Base-by-base conservation (phyloP, 2,888 invertebrate genomes). In the Drosophila neonasuta region DNA sequence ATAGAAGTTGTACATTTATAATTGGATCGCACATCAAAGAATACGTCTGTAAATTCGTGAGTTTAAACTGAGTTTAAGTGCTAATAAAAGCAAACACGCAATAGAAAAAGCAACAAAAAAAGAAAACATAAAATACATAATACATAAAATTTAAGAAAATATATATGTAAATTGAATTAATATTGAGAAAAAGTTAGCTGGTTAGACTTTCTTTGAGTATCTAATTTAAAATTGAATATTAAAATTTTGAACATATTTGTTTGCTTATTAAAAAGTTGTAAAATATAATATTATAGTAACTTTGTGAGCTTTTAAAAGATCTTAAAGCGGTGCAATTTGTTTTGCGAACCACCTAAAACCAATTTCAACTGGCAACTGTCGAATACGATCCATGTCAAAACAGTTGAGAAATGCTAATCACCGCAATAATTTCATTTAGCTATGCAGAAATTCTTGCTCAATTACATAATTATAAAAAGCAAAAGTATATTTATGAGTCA, bases 301-400 rank as follows among this genome's bases (percentile, higher is more conserved):
- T 24, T 11, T 30, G 30, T 8, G 2, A 9, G 9, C 7, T 30
- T 30, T 7, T 30, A 30, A 30, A 30, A 30, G 30, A 9, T 9
- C 2, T 1, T 4, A 30, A 32, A 7, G 9, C 10, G 10, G 3
- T 10, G n/a, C 8, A 13, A 8, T 5, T 50, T 36, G 1, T 11
- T 5, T 24, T 24, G 7, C 8, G 10, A 34, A 34, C 55, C 45
- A 56, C 45, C 30, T 66, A 1, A 51, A 79, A 76, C 76, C 66
- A 63, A 66, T 66, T 72, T 3, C 24, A 68, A 62, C 77, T 45
- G 48, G 20, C 68, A 51, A 48, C 20, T 36, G 45, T 17, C 32
- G 24, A 51, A 34, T 50, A 42, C 20, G 20, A 20, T 4, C 17
- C 36, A 30, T 39, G 29, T 32, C 20, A 34, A 24, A 46, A 17